These are phyloP conservation scores for Penaeus indicus DNA, from an alignment of 1,140 invertebrate species.

Conservation along the genomic window DNA sequence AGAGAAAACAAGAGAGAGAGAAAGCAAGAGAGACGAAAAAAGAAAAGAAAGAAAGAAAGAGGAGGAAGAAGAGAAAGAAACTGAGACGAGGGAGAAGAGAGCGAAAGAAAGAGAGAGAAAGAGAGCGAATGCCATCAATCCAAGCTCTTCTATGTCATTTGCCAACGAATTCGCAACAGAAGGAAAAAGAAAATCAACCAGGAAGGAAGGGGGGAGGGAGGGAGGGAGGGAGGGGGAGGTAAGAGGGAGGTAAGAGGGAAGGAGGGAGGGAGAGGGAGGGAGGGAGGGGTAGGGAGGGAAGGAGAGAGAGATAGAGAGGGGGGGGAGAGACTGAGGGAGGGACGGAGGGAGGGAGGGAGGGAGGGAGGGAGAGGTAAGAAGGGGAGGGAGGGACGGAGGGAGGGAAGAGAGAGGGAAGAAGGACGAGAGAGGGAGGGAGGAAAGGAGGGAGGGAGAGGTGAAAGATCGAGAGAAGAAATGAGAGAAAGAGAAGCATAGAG, in stretches of 20 bases:
- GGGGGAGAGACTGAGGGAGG: conserved; percentile 9
- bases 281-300: conserved; percentile 6
- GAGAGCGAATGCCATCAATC: too few relatives aligned
- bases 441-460: not conserved
- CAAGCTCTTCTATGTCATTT: too few relatives aligned
- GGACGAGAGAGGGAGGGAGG: not conserved
- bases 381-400: conserved; percentile 20
- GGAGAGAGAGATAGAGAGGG: not conserved
- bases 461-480: not conserved
- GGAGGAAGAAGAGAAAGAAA: too few relatives aligned
- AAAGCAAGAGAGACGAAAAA: conserved; percentile 1
- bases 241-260: not conserved
- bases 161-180: too few relatives aligned
- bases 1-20: not conserved
- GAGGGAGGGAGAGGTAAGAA: not conserved
- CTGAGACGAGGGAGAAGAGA: too few relatives aligned
- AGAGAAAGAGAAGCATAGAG: conserved; percentile 5
- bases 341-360: not conserved
- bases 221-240: conserved; percentile 7
- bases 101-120: too few relatives aligned
- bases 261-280: too few relatives aligned
- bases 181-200: too few relatives aligned
- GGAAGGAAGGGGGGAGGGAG: too few relatives aligned
- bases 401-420: conserved; percentile 16
- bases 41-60: too few relatives aligned